Conservation (phyloP, 2,113 vertebrate genomes). For the Phrynocephalus versicolor region DNA sequence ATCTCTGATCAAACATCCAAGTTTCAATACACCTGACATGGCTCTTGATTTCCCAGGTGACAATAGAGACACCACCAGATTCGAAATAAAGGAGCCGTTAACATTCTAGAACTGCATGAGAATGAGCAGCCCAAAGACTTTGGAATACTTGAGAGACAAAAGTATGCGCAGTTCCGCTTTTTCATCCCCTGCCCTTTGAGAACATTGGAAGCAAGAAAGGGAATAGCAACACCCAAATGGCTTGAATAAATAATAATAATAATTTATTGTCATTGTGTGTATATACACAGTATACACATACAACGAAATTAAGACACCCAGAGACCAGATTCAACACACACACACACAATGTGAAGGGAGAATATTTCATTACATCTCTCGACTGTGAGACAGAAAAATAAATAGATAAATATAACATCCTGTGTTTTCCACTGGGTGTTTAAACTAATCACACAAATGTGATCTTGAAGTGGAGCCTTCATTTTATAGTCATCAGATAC, state of each 20-base stretch:
- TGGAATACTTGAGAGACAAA: conserved; percentile 47
- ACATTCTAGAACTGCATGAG: conserved; percentile 31
- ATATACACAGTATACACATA: no score
- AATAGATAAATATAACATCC: no score
- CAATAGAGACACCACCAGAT: conserved; percentile 35
- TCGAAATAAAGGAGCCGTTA: conserved; percentile 51
- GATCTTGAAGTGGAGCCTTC: conserved; percentile 12
- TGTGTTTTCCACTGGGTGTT: background rate
- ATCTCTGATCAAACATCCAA: conserved; percentile 38
- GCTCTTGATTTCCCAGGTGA: conserved; percentile 65
- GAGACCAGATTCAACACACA: no score
- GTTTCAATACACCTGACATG: conserved; percentile 35
- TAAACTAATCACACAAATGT: background rate
- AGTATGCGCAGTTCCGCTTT: conserved; percentile 9
- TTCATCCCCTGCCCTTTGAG: background rate
- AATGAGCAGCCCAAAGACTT: conserved; percentile 50
- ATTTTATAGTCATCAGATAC: conserved; percentile 38
- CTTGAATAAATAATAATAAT: no score
- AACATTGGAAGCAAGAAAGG: background rate
- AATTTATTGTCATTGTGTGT: no score
- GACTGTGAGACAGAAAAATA: background rate
- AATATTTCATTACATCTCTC: background rate
- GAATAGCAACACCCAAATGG: background rate
- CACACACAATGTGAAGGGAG: background rate
- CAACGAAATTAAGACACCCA: no score